Conservation (phyloP, 30 jellyfish, hydroid and myxozoan species). For the Morbakka virulenta region DNA sequence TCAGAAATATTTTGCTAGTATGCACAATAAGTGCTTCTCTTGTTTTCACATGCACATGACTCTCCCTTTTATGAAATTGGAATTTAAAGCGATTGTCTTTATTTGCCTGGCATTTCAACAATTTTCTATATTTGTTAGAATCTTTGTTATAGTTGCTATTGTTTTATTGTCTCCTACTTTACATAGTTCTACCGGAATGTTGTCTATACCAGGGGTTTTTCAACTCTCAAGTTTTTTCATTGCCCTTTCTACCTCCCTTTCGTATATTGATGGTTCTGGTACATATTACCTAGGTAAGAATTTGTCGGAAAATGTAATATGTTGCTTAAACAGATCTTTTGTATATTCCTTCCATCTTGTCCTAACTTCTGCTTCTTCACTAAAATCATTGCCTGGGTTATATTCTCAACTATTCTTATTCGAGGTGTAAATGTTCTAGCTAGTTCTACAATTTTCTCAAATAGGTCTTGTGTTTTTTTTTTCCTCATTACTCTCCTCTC, state of each 20-base stretch:
- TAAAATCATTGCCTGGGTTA: constrained; percentile 18
- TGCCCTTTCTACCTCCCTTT: constrained; percentile 15
- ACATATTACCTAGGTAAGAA: constrained; percentile 4
- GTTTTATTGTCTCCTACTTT: constrained; percentile 14
- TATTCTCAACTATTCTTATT: constrained; percentile 15
- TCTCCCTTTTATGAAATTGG: constrained; percentile 26
- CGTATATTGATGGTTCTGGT: constrained; percentile 25
- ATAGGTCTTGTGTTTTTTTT: background rate
- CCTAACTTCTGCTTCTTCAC: constrained; percentile 19
- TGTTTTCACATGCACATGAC: constrained; percentile 29
- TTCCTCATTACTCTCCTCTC: background rate
- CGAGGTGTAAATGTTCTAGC: constrained; percentile 12
- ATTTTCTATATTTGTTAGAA: background rate
- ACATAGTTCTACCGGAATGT: constrained; percentile 19
- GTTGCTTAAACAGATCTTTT: constrained; percentile 11
- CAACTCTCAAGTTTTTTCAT: constrained; percentile 24
- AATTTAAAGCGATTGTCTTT: constrained; percentile 12
- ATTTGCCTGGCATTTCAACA: constrained; percentile 16
- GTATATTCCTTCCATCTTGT: constrained; percentile 26
- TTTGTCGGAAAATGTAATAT: background rate
- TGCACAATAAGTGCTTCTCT: constrained; percentile 14
- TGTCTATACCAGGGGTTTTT: constrained; percentile 25
- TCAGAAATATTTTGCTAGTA: no score
- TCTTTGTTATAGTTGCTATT: constrained; percentile 29
- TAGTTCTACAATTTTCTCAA: background rate